Percentiles rank a stretch among this genome's conserved stretches.
Evolutionary conservation across 2,797 vertebrate species (phyloP).

Genomic region (Artibeus jamaicensis): DNA sequence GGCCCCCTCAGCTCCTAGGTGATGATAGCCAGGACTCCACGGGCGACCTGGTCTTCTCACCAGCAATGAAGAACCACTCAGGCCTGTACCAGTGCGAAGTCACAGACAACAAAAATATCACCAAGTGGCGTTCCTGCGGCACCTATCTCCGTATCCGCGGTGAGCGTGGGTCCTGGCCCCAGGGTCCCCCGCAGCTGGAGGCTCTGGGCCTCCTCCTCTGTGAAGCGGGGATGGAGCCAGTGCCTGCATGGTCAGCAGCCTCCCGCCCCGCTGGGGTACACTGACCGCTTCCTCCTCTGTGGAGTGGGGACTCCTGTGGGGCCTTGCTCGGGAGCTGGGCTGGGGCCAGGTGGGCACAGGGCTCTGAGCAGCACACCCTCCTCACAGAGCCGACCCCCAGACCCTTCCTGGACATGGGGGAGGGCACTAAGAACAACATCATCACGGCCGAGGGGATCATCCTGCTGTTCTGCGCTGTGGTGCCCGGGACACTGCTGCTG

Average conservation of each 20-base stretch:
- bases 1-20: rapidly evolving
- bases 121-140: constrained; percentile 69
- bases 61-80: not conserved
- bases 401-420: constrained; percentile 78
- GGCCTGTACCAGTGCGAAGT: constrained; percentile 75
- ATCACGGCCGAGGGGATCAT: constrained; percentile 79
- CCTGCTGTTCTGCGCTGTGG: constrained; percentile 77
- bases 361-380: not conserved
- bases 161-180: constrained; percentile 45
- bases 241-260: not conserved
- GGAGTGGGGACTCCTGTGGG: not conserved
- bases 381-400: constrained; percentile 53
- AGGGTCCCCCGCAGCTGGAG: no score
- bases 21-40: rapidly evolving
- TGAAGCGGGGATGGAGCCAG: not conserved
- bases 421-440: constrained; percentile 79
- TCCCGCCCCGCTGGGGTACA: not conserved
- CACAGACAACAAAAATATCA: rapidly evolving
- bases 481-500: constrained; percentile 78
- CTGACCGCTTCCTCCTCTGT: no score
- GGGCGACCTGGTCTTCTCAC: not conserved
- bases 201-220: not conserved
- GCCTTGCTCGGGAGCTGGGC: not conserved
- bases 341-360: not conserved
- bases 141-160: constrained; percentile 79